Conservation (phyloP, 2,113 vertebrate genomes). For the Platanista minor region DNA sequence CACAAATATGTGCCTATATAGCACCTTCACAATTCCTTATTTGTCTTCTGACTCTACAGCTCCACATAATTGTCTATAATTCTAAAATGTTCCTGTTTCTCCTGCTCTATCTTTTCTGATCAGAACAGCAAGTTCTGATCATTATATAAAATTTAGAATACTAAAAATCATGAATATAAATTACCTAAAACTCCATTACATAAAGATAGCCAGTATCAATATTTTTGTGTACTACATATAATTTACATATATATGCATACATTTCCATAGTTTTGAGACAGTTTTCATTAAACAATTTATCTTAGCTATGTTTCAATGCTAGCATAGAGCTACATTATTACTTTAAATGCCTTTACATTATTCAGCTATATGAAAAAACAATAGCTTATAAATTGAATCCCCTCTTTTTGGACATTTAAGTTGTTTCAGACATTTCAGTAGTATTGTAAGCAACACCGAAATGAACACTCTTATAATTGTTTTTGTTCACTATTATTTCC, state of each 20-base stretch:
- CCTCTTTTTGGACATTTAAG: neutral
- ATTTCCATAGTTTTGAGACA: neutral
- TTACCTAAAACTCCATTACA: neutral
- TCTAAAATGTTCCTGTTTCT: neutral
- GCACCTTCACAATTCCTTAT: neutral
- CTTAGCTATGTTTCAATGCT: neutral
- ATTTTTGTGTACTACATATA: neutral
- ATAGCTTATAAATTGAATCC: neutral
- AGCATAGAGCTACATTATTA: neutral
- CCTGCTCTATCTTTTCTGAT: neutral
- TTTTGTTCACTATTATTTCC: neutral
- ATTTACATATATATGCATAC: neutral
- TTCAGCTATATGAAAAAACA: neutral
- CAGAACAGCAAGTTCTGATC: neutral
- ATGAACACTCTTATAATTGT: neutral
- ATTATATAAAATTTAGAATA: slow-evolving; percentile 2
- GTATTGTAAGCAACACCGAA: neutral
- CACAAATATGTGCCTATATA: neutral
- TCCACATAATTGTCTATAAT: neutral
- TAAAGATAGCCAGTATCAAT: neutral
- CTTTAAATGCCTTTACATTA: neutral
- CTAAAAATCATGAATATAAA: neutral
- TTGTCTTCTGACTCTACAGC: neutral
- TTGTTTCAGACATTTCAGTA: neutral
- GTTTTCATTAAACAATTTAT: slow-evolving; percentile 5